Base-by-base conservation (phyloP, 2,888 invertebrate species). In the Polylopha cassiicola region DNA sequence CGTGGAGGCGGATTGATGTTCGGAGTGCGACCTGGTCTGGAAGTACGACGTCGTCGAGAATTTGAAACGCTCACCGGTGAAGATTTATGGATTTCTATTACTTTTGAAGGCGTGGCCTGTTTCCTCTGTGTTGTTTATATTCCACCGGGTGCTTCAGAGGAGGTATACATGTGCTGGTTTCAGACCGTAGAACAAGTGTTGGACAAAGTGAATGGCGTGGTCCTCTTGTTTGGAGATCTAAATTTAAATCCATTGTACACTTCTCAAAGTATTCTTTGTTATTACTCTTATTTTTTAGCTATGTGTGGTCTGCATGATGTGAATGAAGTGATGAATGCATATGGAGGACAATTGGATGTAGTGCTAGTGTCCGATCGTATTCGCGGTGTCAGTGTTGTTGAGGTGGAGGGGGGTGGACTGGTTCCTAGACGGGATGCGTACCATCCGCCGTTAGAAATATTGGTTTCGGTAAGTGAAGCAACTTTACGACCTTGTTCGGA, bases 311-410 rank as follows among this genome's bases (percentile, higher is more conserved):
- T 10, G 22, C n/a, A 11, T 27, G n/a, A 10, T 13, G n/a, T 27
- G n/a, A 27, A n/a, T 27, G 4, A 10, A 10, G 14, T 13, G 27
- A 7, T 6, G n/a, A 31, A 31, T 9, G n/a, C 8, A 1, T 14
- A 31, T 9, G 31, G 22, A 1, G 22, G 31, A 3, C 20, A 22
- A 6, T 8, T 31, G 1, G 31, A 31, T 14, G 22, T 31, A 0
- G 31, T 22, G 13, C 22, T 31, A 8, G 31, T 31, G 5, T 15
- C 21, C n/a, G 31, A 31, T 11, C 22, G 31, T 4, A 6, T 22
- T 14, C n/a, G 5, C 5, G 14, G 13, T 6, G 3, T 11, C 4
- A 11, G 15, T 8, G 21, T 15, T 9, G 3, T 6, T 7, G 31
- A 22, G 9, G 9, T 22, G 4, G 4, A 9, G 3, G 22, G 21